phyloP scores from a whole-genome alignment of 1,140 invertebrate species.

The Drosophila serrata region DNA sequence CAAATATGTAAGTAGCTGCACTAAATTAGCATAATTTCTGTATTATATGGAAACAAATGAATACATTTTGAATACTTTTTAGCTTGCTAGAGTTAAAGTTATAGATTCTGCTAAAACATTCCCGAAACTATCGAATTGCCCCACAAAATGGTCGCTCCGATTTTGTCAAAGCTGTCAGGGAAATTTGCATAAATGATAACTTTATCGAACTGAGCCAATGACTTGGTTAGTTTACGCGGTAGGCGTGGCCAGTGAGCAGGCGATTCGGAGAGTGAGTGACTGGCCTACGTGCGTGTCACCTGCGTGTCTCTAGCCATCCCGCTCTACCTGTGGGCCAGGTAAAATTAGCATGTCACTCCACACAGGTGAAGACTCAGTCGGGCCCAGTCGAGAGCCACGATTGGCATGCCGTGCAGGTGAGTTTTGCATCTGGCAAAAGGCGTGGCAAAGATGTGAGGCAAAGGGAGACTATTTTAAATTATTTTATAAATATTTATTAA shows the following conservation, averaged over 20 bases:
- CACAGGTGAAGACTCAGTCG: conserved; percentile 36
- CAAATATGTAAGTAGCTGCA: conserved; percentile 25
- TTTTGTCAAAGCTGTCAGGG: conserved; percentile 60
- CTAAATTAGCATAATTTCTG: conserved; percentile 7
- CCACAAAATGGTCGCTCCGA: conserved; percentile 12
- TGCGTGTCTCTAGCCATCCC: conserved; percentile 52
- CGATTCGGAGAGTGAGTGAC: conserved; percentile 38
- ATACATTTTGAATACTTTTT: conserved; percentile 4
- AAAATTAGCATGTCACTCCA: conserved; percentile 74
- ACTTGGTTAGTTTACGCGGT: conserved; percentile 41
- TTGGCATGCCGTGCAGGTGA: conserved; percentile 29
- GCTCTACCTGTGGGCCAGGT: conserved; percentile 49
- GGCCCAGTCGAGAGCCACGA: conserved; percentile 12
- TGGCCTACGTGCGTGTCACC: conserved; percentile 56
- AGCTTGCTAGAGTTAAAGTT: background rate
- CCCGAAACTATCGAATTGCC: conserved; percentile 10
- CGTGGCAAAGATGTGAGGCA: conserved; percentile 46
- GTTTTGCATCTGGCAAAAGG: conserved; percentile 23
- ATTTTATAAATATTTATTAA: background rate
- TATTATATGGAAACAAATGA: background rate
- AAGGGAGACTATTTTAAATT: background rate
- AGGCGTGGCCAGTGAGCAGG: conserved; percentile 59
- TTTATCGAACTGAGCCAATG: conserved; percentile 71
- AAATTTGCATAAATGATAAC: conserved; percentile 83
- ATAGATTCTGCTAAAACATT: conserved; percentile 20